A percentile compares a stretch with the other conserved stretches of the same genome.
These are phyloP conservation scores for Orthonychiurus folsomi DNA, from an alignment of 2,888 invertebrate genomes.

Conservation along the genomic window DNA sequence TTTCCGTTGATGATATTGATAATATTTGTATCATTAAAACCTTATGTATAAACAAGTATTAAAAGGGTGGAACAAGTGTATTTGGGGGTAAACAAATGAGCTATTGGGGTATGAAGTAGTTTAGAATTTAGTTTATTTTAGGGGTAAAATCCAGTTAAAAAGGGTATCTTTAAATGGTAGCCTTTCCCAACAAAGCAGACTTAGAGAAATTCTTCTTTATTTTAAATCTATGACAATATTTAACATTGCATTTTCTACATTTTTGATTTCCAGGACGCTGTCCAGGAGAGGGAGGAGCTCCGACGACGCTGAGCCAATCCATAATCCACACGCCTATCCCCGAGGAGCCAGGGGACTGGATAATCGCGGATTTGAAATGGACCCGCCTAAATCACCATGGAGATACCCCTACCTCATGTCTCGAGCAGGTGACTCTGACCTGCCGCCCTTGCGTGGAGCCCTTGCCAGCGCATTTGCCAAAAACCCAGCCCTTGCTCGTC, in stretches of 20 bases:
- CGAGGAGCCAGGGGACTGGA: constrained; percentile 51
- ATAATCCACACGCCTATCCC: constrained; percentile 23
- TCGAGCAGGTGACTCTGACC: constrained; percentile 43
- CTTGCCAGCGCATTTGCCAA: constrained; percentile 55
- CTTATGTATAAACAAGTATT: no score
- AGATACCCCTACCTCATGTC: constrained; percentile 52
- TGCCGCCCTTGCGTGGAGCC: constrained; percentile 47
- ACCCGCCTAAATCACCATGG: constrained; percentile 58
- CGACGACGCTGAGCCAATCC: constrained; percentile 38
- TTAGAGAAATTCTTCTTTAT: no score
- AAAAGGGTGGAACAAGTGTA: no score
- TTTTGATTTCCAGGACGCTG: constrained; percentile 41
- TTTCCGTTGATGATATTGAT: no score
- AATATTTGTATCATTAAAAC: no score
- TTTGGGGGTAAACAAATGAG: no score
- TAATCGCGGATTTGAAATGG: constrained; percentile 61
- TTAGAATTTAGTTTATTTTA: no score
- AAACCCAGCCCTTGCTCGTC: constrained; percentile 50
- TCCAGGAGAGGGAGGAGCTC: constrained; percentile 44
- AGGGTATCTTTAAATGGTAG: no score
- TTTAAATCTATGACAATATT: neutral
- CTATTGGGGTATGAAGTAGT: no score
- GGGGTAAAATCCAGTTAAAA: no score
- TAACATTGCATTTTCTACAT: no score
- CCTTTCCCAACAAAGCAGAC: no score